phyloP scores from a whole-genome alignment of 2,888 invertebrate genomes.

The Leptothorax acervorum region DNA sequence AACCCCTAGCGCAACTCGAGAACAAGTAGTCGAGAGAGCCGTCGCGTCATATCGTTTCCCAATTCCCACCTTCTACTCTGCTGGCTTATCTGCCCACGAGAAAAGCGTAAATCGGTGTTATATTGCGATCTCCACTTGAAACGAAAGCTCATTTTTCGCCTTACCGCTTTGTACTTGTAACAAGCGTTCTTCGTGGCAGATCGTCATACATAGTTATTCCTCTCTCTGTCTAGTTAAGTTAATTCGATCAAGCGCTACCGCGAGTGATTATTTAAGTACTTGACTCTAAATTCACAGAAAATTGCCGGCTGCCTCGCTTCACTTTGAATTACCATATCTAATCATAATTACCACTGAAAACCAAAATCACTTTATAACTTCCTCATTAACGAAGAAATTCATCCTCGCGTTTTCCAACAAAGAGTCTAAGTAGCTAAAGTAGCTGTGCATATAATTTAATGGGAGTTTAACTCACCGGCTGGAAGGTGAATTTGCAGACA shows the following conservation, averaged over 20 bases:
- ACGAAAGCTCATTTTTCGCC: slow-evolving; percentile 58
- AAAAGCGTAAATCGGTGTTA: slow-evolving; percentile 67
- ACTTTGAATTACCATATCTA: slow-evolving; percentile 24
- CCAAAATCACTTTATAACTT: slow-evolving; percentile 62
- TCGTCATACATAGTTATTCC: not conserved
- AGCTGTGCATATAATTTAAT: slow-evolving; percentile 70
- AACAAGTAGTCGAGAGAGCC: slow-evolving; percentile 51
- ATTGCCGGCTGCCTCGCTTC: slow-evolving; percentile 21
- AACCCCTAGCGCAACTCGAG: slow-evolving; percentile 30
- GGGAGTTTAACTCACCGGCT: slow-evolving; percentile 65
- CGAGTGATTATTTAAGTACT: not conserved
- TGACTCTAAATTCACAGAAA: not conserved
- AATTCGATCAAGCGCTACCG: not conserved
- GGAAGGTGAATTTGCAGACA: slow-evolving; percentile 60
- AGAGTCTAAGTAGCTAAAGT: slow-evolving; percentile 70
- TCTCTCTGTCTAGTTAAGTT: not conserved
- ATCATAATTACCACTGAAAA: slow-evolving; percentile 43
- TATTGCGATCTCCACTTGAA: slow-evolving; percentile 68
- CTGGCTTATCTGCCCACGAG: slow-evolving; percentile 69
- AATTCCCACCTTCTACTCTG: slow-evolving; percentile 60
- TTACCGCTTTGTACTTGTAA: slow-evolving; percentile 38
- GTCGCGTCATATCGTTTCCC: slow-evolving; percentile 55
- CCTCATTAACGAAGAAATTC: slow-evolving; percentile 64
- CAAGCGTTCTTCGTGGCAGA: not conserved
- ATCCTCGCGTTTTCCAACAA: slow-evolving; percentile 68